These are phyloP conservation scores for Temnothorax curvispinosus DNA, from an alignment of 1,140 invertebrate species.

Conservation along the genomic window DNA sequence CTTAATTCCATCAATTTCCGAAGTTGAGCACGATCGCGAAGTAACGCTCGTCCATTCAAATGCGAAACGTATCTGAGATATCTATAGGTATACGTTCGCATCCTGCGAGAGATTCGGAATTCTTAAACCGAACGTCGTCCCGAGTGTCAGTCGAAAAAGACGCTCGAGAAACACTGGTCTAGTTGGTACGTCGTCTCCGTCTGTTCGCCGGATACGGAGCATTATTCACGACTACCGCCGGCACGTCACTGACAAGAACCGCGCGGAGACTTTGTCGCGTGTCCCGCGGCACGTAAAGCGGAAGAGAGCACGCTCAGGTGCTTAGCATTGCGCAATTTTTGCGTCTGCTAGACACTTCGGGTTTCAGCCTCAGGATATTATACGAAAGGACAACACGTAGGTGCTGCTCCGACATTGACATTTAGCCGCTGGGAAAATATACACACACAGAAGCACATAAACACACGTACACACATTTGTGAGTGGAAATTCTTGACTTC, in stretches of 20 bases:
- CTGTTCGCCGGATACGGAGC: slow-evolving; percentile 27
- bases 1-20: slow-evolving; percentile 28
- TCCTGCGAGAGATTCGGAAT: neutral
- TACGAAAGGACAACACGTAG: neutral
- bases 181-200: slow-evolving; percentile 8
- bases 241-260: slow-evolving; percentile 77
- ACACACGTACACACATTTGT: neutral
- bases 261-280: slow-evolving; percentile 78
- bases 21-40: neutral
- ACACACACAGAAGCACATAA: neutral
- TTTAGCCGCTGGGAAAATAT: slow-evolving; percentile 15
- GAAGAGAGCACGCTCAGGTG: slow-evolving; percentile 82
- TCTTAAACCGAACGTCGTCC: neutral
- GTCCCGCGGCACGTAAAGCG: slow-evolving; percentile 80
- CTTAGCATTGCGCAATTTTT: slow-evolving; percentile 73
- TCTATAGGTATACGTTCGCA: neutral
- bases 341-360: slow-evolving; percentile 45
- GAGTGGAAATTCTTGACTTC: neutral
- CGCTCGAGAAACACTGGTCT: neutral
- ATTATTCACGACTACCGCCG: slow-evolving; percentile 65
- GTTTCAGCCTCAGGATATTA: neutral
- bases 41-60: neutral
- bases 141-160: neutral
- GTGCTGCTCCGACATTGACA: slow-evolving; percentile 6
- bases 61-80: neutral